Evolutionary conservation across 1,140 invertebrate species (phyloP).

Genomic region (Zaprionus ornatus): DNA sequence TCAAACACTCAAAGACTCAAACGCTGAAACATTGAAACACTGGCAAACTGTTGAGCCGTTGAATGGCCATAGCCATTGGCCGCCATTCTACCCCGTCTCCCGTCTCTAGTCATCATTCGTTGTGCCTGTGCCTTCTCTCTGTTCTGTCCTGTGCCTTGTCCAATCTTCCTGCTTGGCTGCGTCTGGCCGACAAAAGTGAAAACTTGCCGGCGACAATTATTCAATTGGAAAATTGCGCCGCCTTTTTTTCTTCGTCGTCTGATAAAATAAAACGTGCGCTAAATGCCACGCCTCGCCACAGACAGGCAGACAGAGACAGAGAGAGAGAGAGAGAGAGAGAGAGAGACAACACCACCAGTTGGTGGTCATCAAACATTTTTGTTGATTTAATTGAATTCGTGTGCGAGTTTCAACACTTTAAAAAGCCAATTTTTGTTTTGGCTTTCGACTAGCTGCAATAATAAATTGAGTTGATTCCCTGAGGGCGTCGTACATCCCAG

Average conservation of each 20-base stretch:
- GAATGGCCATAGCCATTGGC: constrained; percentile 58
- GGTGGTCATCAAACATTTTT: constrained; percentile 58
- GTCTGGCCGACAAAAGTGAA: constrained; percentile 70
- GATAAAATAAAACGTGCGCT: constrained; percentile 47
- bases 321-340: not conserved
- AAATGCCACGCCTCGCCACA: constrained; percentile 39
- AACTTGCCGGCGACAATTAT: constrained; percentile 80
- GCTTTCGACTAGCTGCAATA: constrained; percentile 63
- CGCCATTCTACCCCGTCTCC: not conserved
- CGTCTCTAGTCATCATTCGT: not conserved
- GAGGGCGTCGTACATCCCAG: constrained; percentile 27
- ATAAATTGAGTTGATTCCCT: constrained; percentile 80
- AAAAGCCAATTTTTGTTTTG: constrained; percentile 69
- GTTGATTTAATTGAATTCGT: constrained; percentile 75
- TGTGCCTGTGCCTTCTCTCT: not conserved
- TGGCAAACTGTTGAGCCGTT: constrained; percentile 79
- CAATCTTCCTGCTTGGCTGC: constrained; percentile 51
- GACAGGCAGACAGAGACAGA: not conserved
- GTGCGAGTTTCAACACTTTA: constrained; percentile 63
- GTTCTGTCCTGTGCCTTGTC: constrained; percentile 6
- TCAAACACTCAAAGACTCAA: constrained; percentile 33
- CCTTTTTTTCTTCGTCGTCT: constrained; percentile 36
- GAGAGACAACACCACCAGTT: constrained; percentile 35
- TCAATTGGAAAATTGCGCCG: constrained; percentile 80
- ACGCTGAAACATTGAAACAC: constrained; percentile 56